Evolutionary conservation across 1,140 invertebrate species (phyloP).

Genomic region (Agrilus planipennis): DNA sequence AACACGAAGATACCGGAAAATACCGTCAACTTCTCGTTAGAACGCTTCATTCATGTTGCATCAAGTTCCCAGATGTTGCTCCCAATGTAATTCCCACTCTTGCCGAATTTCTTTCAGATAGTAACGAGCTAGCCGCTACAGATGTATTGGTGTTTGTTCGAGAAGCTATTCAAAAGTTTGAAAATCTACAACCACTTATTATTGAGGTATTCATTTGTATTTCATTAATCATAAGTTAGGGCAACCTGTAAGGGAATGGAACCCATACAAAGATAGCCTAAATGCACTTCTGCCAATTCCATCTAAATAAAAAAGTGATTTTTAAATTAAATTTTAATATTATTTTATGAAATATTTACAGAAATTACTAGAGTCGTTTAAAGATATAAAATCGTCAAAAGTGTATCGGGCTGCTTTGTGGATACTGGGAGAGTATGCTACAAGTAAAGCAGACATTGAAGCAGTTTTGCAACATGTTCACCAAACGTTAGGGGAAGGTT

Average conservation of each 20-base stretch:
- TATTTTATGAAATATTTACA: too few relatives aligned
- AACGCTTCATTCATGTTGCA: conserved; percentile 88
- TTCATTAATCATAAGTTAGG: too few relatives aligned
- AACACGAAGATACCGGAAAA: conserved; percentile 91
- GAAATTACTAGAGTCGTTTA: conserved; percentile 70
- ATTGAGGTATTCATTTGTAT: conserved; percentile 54
- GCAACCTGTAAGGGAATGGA: too few relatives aligned
- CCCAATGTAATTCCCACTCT: conserved; percentile 86
- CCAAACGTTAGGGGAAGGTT: conserved; percentile 72
- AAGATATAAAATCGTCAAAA: conserved; percentile 69
- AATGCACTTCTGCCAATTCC: too few relatives aligned
- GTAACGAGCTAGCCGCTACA: conserved; percentile 82
- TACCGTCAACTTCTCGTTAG: conserved; percentile 92
- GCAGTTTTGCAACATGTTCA: conserved; percentile 67
- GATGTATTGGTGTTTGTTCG: conserved; percentile 93
- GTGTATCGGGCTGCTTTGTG: conserved; percentile 93
- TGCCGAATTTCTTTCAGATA: conserved; percentile 92
- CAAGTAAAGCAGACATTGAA: conserved; percentile 62
- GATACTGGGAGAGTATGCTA: conserved; percentile 95
- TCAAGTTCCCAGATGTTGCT: conserved; percentile 97
- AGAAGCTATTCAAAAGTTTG: conserved; percentile 89
- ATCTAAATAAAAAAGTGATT: too few relatives aligned
- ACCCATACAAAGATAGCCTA: too few relatives aligned
- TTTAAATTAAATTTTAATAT: too few relatives aligned
- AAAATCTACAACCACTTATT: conserved; percentile 64